Evolutionary conservation across 2,888 invertebrate genomes (phyloP).

Genomic region (Cerceris ruficornis): DNA sequence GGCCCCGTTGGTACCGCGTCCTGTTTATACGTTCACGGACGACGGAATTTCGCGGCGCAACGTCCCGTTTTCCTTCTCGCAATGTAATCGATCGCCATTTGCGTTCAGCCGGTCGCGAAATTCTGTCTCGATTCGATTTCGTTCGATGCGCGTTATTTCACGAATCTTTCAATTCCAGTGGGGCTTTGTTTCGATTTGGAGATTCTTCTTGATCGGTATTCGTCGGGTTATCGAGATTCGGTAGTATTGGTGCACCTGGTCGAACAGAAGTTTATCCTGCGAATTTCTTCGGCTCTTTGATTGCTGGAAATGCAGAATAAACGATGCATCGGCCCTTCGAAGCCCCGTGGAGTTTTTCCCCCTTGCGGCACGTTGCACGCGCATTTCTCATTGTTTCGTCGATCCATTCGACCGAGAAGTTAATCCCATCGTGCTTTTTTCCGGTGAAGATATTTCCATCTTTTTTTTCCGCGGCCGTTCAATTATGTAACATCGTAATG

Average conservation of each 20-base stretch:
- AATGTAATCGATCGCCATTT: neutral
- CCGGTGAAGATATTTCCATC: constrained; percentile 15
- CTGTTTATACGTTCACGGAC: constrained; percentile 41
- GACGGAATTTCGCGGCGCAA: constrained; percentile 25
- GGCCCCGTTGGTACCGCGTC: constrained; percentile 38
- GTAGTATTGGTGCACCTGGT: no score
- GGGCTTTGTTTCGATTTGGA: no score
- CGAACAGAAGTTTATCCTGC: neutral
- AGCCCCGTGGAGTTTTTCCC: constrained; percentile 7
- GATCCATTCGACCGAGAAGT: constrained; percentile 43
- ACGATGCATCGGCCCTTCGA: constrained; percentile 30
- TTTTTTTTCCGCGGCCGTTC: neutral
- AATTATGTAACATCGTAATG: constrained; percentile 2
- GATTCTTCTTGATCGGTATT: no score
- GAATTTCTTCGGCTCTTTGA: constrained; percentile 38
- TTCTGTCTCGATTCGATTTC: no score
- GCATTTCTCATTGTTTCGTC: constrained; percentile 29
- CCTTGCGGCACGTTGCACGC: neutral
- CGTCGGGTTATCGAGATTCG: no score
- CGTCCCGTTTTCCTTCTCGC: constrained; percentile 28
- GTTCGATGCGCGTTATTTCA: no score
- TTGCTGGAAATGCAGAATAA: constrained; percentile 47
- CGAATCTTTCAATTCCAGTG: no score
- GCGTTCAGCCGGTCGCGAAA: no score
- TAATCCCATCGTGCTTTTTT: constrained; percentile 44